phyloP scores from a whole-genome alignment of 2,888 invertebrate species.

The Hecatera dysodea region DNA sequence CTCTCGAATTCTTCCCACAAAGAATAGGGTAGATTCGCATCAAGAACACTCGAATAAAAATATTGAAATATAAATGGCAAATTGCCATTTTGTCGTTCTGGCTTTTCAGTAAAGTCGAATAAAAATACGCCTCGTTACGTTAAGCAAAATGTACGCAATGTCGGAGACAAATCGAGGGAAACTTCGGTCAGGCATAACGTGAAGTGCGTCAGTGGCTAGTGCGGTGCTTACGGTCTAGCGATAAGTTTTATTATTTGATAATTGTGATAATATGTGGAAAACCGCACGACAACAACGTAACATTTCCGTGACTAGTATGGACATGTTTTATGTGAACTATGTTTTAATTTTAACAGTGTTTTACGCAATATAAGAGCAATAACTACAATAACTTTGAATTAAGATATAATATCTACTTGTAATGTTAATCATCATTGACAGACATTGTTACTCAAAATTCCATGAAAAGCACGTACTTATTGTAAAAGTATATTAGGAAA shows the following conservation, averaged over 20 bases:
- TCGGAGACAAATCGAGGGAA: slow-evolving; percentile 70
- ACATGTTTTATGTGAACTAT: slow-evolving; percentile 40
- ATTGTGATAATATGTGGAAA: slow-evolving; percentile 53
- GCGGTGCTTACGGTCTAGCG: slow-evolving; percentile 41
- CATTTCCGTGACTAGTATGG: slow-evolving; percentile 51
- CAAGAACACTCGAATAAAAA: slow-evolving; percentile 68
- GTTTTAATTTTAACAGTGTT: slow-evolving; percentile 29
- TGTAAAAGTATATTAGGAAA: slow-evolving; percentile 23
- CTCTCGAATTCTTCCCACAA: slow-evolving; percentile 83
- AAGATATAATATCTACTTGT: slow-evolving; percentile 4
- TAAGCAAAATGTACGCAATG: slow-evolving; percentile 77
- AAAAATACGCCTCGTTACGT: slow-evolving; percentile 83
- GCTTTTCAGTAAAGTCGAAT: slow-evolving; percentile 79
- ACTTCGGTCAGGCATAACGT: slow-evolving; percentile 69
- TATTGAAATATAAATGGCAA: slow-evolving; percentile 82
- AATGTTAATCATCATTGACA: background rate
- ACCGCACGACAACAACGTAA: slow-evolving; percentile 35
- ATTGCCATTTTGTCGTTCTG: slow-evolving; percentile 84
- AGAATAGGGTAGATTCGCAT: slow-evolving; percentile 81
- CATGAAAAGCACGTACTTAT: slow-evolving; percentile 1
- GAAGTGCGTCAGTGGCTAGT: slow-evolving; percentile 71
- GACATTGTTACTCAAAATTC: slow-evolving; percentile 8
- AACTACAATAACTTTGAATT: slow-evolving; percentile 21
- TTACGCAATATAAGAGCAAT: slow-evolving; percentile 27
- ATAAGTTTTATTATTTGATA: slow-evolving; percentile 48